Percentiles rank a stretch among this genome's conserved stretches.
phyloP scores from a whole-genome alignment of 2,888 invertebrate species.

The Mythimna impura region DNA sequence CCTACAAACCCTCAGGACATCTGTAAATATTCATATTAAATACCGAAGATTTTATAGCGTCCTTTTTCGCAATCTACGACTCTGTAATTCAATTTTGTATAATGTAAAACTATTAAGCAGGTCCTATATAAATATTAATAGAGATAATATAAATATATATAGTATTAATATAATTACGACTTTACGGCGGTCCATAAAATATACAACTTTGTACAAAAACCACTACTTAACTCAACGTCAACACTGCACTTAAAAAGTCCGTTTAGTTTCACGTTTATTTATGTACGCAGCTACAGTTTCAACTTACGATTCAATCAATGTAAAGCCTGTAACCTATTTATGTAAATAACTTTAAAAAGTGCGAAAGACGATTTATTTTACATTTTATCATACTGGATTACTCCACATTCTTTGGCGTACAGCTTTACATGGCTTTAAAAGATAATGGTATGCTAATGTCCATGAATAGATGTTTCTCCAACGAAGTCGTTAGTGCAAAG shows the following conservation, averaged over 20 bases:
- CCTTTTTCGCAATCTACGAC: constrained; percentile 62
- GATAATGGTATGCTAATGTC: constrained; percentile 82
- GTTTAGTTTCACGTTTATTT: constrained; percentile 45
- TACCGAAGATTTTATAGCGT: constrained; percentile 63
- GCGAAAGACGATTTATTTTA: constrained; percentile 71
- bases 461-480: constrained; percentile 71
- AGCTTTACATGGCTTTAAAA: constrained; percentile 77
- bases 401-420: constrained; percentile 76
- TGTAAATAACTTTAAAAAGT: constrained; percentile 70
- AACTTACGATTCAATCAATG: constrained; percentile 70
- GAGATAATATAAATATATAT: constrained; percentile 22
- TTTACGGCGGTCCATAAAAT: constrained; percentile 22
- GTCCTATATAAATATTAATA: constrained; percentile 40
- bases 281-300: constrained; percentile 43
- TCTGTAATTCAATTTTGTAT: constrained; percentile 62
- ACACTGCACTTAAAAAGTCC: constrained; percentile 23
- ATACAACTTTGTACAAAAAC: constrained; percentile 10
- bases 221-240: constrained; percentile 24
- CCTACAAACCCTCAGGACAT: constrained; percentile 78
- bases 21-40: constrained; percentile 70
- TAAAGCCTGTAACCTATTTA: constrained; percentile 70
- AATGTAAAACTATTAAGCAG: constrained; percentile 38
- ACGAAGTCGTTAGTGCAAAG: constrained; percentile 70
- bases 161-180: constrained; percentile 32
- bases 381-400: constrained; percentile 75